Percentiles rank a stretch among this genome's conserved stretches.
Evolutionary conservation across 2,888 invertebrate genomes (phyloP).

Genomic region (Pseudococcus viburni): DNA sequence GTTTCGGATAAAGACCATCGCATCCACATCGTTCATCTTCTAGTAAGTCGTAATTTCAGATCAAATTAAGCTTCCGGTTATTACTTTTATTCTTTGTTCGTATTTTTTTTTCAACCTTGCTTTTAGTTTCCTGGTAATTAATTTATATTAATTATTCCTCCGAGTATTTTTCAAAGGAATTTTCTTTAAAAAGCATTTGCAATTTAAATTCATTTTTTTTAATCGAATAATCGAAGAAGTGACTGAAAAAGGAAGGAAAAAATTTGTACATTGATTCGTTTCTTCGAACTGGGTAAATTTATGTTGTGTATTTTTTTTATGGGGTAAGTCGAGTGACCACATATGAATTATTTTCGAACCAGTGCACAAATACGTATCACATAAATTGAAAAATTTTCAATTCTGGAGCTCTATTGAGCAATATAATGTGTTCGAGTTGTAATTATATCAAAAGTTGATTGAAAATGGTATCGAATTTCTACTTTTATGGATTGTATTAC

Average conservation of each 20-base stretch:
- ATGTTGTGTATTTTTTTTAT: neutral
- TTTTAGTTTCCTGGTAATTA: neutral
- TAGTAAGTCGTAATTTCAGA: conserved; percentile 19
- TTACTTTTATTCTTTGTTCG: neutral
- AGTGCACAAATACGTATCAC: neutral
- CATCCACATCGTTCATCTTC: conserved; percentile 31
- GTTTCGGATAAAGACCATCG: conserved; percentile 10
- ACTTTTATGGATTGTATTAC: neutral
- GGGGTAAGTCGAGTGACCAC: neutral
- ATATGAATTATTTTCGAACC: neutral
- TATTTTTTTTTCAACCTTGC: neutral
- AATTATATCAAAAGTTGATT: neutral
- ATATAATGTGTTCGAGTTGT: neutral
- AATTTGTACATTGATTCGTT: neutral
- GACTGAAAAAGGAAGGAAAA: neutral
- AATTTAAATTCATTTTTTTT: neutral
- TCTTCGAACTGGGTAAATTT: neutral
- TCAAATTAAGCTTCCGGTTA: conserved; percentile 27
- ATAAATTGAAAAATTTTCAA: neutral
- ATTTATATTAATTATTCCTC: conserved; percentile 15
- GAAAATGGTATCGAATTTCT: conserved; percentile 8
- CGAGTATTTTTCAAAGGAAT: neutral
- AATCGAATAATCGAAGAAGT: neutral
- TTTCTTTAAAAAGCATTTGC: neutral
- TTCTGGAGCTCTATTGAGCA: neutral